A percentile compares a stretch with the other conserved stretches of the same genome.
Conservation (phyloP, 2,888 invertebrate species). For the Cataglyphis livida region DNA sequence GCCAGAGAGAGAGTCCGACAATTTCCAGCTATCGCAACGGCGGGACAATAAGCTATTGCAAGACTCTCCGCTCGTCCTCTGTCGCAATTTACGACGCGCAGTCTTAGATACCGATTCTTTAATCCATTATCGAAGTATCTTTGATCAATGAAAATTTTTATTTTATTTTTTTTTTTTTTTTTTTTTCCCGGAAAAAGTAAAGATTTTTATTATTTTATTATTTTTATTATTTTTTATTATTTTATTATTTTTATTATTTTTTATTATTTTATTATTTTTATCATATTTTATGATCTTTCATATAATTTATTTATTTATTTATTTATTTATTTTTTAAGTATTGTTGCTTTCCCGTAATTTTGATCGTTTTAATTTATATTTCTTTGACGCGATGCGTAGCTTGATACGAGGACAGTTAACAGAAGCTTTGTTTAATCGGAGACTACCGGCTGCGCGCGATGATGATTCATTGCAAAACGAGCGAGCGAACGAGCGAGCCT, state of each 20-base stretch:
- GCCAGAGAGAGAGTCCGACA: slow-evolving; percentile 44
- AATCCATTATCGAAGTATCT: background rate
- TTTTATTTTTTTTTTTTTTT: background rate
- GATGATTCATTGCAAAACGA: slow-evolving; percentile 50
- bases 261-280: background rate
- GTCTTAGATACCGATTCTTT: slow-evolving; percentile 34
- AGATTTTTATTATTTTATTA: background rate
- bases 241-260: background rate
- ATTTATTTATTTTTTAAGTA: background rate
- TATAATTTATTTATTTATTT: background rate
- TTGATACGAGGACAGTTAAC: background rate
- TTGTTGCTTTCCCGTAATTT: background rate
- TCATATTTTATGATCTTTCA: background rate
- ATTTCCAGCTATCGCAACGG: slow-evolving; percentile 64
- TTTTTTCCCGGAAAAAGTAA: background rate
- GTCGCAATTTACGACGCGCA: slow-evolving; percentile 76
- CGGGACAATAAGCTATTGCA: slow-evolving; percentile 74
- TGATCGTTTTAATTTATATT: background rate
- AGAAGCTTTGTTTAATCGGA: slow-evolving; percentile 34
- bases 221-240: background rate
- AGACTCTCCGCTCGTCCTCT: slow-evolving; percentile 72
- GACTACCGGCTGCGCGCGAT: slow-evolving; percentile 10
- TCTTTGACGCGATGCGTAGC: background rate
- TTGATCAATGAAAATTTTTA: background rate
- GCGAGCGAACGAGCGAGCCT: slow-evolving; percentile 14